These are phyloP conservation scores for Augiades crinisus DNA, from an alignment of 2,888 invertebrate genomes.

Conservation along the genomic window DNA sequence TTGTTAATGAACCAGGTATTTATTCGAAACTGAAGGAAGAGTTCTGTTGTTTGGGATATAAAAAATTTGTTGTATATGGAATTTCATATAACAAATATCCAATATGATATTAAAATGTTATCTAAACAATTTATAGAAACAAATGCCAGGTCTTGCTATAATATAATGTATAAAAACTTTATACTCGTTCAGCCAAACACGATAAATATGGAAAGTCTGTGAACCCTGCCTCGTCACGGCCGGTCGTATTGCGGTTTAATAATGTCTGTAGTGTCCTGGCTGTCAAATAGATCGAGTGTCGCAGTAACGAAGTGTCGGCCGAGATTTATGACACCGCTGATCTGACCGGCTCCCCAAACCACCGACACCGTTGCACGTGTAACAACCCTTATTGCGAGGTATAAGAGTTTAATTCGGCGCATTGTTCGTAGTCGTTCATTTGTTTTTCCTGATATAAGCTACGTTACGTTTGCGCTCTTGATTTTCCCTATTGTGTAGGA, in stretches of 20 bases:
- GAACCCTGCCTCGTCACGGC: not conserved
- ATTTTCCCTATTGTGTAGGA: not conserved
- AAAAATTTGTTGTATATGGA: too few species aligned
- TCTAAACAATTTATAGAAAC: too few species aligned
- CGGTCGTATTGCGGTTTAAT: slow-evolving; percentile 12
- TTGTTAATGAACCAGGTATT: too few species aligned
- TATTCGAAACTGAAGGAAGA: too few species aligned
- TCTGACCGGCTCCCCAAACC: slow-evolving; percentile 10
- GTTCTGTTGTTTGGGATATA: too few species aligned
- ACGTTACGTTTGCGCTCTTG: not conserved
- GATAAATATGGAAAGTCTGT: not conserved
- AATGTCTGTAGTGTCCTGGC: slow-evolving; percentile 4
- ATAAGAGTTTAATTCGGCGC: slow-evolving; percentile 8
- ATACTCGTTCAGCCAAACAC: too few species aligned
- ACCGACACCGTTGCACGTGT: not conserved
- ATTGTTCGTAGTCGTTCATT: not conserved
- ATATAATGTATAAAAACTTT: too few species aligned
- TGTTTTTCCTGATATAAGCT: slow-evolving; percentile 4
- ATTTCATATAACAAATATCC: too few species aligned
- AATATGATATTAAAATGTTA: too few species aligned
- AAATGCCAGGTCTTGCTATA: too few species aligned
- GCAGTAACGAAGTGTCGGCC: slow-evolving; percentile 23
- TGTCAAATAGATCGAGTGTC: slow-evolving; percentile 26
- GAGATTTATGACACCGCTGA: slow-evolving; percentile 21
- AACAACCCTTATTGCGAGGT: slow-evolving; percentile 5